Evolutionary conservation across 2,797 vertebrate species (phyloP).

Genomic region (Mus spretus): DNA sequence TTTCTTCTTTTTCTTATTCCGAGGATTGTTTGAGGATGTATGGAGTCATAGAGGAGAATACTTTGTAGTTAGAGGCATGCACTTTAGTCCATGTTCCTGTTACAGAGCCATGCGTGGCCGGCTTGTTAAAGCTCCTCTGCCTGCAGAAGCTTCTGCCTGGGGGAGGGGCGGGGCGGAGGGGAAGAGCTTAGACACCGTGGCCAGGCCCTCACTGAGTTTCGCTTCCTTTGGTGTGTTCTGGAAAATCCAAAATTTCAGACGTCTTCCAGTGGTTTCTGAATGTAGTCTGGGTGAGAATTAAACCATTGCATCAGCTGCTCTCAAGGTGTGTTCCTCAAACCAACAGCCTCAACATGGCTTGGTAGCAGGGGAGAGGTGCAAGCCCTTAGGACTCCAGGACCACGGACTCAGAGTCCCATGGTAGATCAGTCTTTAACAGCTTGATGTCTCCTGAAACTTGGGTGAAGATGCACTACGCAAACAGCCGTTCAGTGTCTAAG

Average conservation of each 20-base stretch:
- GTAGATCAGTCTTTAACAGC: not conserved
- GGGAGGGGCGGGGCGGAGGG: too few relatives aligned
- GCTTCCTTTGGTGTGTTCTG: not conserved
- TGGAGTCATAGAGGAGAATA: not conserved
- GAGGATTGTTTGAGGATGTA: not conserved
- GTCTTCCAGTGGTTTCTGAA: not conserved
- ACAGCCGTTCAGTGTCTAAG: not conserved
- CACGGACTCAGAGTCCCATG: not conserved
- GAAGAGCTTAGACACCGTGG: not conserved
- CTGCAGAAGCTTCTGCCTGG: not conserved
- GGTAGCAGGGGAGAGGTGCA: not conserved
- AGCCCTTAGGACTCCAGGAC: not conserved
- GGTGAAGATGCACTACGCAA: not conserved
- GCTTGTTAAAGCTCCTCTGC: not conserved
- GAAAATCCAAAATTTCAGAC: not conserved
- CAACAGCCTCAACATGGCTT: not conserved
- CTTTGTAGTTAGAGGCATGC: not conserved
- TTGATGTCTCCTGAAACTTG: not conserved
- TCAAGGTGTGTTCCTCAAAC: not conserved
- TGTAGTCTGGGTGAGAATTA: not conserved
- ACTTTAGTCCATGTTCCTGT: not conserved
- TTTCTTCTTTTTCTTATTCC: not conserved
- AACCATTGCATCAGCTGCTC: not conserved
- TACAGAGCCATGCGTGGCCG: not conserved
- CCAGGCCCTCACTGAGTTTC: not conserved